phyloP scores from a whole-genome alignment of 2,888 invertebrate genomes.

The Punctoribates punctum region DNA sequence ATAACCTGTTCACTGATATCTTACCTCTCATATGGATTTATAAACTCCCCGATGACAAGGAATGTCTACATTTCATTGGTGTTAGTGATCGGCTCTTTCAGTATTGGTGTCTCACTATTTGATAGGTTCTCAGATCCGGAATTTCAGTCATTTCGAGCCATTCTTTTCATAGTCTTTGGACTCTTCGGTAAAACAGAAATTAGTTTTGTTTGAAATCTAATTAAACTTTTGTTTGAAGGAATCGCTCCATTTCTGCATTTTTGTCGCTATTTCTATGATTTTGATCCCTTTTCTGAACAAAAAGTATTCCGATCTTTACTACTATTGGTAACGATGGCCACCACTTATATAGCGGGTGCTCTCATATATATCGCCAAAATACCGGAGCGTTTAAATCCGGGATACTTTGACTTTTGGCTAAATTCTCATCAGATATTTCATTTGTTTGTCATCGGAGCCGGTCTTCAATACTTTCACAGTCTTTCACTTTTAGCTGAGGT shows the following conservation, averaged over 20 bases:
- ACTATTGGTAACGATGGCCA: slow-evolving; percentile 72
- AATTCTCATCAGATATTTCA: slow-evolving; percentile 99
- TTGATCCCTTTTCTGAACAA: not conserved
- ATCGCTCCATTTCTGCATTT: not conserved
- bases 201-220: too few species aligned
- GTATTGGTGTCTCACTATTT: too few species aligned
- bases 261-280: not conserved
- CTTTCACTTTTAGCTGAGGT: not conserved
- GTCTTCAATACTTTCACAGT: slow-evolving; percentile 34
- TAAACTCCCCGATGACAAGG: too few species aligned
- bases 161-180: too few species aligned
- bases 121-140: too few species aligned
- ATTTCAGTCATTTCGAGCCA: too few species aligned
- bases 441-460: slow-evolving; percentile 66
- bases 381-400: slow-evolving; percentile 97
- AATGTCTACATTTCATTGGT: too few species aligned
- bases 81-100: too few species aligned
- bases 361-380: slow-evolving; percentile 92
- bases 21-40: too few species aligned
- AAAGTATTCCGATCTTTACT: not conserved
- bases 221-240: too few species aligned
- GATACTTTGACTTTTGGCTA: slow-evolving; percentile 99
- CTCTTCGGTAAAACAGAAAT: too few species aligned
- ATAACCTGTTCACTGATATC: too few species aligned
- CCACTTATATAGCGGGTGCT: slow-evolving; percentile 92